These are phyloP conservation scores for Drosophila incognita DNA, from an alignment of 2,888 invertebrate genomes.

Conservation along the genomic window DNA sequence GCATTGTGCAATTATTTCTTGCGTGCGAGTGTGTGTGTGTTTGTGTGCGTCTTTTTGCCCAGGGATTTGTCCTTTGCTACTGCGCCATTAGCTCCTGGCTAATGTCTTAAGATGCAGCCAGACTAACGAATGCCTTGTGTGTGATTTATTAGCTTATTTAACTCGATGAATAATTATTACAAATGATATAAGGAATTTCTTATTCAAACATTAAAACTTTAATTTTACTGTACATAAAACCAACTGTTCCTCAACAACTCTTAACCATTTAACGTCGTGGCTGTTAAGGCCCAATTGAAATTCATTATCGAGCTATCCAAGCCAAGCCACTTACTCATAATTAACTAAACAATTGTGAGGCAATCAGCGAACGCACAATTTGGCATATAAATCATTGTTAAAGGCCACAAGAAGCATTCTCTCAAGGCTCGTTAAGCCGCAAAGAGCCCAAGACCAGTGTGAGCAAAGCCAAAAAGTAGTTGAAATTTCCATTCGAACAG, in stretches of 20 bases:
- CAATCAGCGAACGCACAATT: conserved; percentile 16
- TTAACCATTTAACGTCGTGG: conserved; percentile 20
- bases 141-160: conserved; percentile 42
- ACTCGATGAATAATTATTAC: not conserved
- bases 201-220: not conserved
- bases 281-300: conserved; percentile 50
- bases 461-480: conserved; percentile 42
- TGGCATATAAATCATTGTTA: conserved; percentile 66
- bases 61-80: conserved; percentile 16
- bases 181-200: not conserved
- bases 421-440: conserved; percentile 32
- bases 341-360: conserved; percentile 51
- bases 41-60: conserved; percentile 18
- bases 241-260: not conserved
- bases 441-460: conserved; percentile 7
- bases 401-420: conserved; percentile 3
- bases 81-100: conserved; percentile 23
- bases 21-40: conserved; percentile 24
- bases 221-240: not conserved
- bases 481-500: conserved; percentile 67
- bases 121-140: conserved; percentile 17
- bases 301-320: conserved; percentile 38
- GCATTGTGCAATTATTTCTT: conserved; percentile 54
- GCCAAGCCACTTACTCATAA: conserved; percentile 40
- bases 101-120: conserved; percentile 42